A percentile compares a stretch with the other conserved stretches of the same genome.
Evolutionary conservation across 1,140 invertebrate genomes (phyloP).

Genomic region (Bathynomus jamesi): DNA sequence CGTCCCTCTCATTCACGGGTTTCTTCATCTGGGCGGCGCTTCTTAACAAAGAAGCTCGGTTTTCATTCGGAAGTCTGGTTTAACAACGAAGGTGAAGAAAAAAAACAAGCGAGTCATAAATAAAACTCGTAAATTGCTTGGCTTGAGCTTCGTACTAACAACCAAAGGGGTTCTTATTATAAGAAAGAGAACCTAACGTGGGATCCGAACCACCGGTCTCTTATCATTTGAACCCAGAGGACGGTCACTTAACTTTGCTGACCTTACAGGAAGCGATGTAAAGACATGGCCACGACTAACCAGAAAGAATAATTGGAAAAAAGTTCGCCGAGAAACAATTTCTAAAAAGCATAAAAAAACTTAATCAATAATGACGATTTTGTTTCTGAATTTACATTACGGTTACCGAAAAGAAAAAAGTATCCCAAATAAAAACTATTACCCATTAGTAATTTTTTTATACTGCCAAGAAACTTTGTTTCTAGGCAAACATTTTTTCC

Average conservation of each 20-base stretch:
- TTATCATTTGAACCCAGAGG: slow-evolving; percentile 86
- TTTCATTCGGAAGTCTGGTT: slow-evolving; percentile 87
- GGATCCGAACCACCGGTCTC: slow-evolving; percentile 92
- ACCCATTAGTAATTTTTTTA: no score
- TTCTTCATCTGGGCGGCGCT: slow-evolving; percentile 65
- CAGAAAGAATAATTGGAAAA: slow-evolving; percentile 66
- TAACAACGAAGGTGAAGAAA: slow-evolving; percentile 32
- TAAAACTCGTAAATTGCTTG: slow-evolving; percentile 42
- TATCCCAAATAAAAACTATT: no score
- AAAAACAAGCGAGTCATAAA: slow-evolving; percentile 18
- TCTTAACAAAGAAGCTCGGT: slow-evolving; percentile 81
- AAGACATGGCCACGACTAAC: slow-evolving; percentile 82
- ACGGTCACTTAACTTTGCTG: no score
- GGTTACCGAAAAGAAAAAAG: no score
- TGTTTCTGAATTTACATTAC: no score
- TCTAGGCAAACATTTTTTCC: no score
- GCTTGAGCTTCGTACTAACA: slow-evolving; percentile 82
- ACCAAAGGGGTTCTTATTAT: slow-evolving; percentile 60
- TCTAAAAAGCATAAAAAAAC: no score
- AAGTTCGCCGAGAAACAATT: no score
- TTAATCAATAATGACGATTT: no score
- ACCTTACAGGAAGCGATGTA: no score
- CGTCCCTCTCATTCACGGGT: slow-evolving; percentile 79
- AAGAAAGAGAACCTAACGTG: slow-evolving; percentile 82
- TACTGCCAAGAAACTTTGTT: no score